These are phyloP conservation scores for Cantharis rufa DNA, from an alignment of 2,888 invertebrate species.

Conservation along the genomic window DNA sequence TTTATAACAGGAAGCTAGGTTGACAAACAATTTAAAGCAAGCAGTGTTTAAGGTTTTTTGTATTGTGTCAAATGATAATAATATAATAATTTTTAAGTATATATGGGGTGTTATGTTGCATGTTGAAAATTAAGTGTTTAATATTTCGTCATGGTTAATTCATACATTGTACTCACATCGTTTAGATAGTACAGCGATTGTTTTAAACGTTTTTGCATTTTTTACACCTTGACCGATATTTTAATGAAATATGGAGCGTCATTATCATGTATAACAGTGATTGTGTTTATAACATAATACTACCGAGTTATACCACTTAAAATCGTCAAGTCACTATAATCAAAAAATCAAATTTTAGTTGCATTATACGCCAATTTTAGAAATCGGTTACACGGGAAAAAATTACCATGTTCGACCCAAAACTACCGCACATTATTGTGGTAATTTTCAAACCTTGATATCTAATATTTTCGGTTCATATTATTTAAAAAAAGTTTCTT, in stretches of 20 bases:
- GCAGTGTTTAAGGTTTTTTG: neutral
- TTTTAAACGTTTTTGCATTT: slow-evolving; percentile 17
- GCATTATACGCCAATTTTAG: neutral
- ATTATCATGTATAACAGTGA: slow-evolving; percentile 14
- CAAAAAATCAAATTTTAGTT: neutral
- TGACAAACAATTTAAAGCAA: neutral
- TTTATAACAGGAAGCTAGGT: neutral
- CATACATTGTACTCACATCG: neutral
- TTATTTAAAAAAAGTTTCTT: neutral
- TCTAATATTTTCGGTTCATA: neutral
- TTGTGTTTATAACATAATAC: neutral
- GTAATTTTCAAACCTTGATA: neutral
- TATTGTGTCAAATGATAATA: neutral
- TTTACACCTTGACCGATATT: slow-evolving; percentile 27
- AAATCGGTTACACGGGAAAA: neutral
- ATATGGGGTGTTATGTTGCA: neutral
- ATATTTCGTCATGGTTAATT: slow-evolving; percentile 6
- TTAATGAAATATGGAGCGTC: slow-evolving; percentile 12
- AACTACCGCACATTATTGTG: neutral
- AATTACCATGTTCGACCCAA: neutral
- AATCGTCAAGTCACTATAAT: neutral
- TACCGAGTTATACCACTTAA: neutral
- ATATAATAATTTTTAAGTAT: neutral
- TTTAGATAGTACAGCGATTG: slow-evolving; percentile 9
- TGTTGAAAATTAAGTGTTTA: neutral